Base-by-base conservation (phyloP, 2,113 vertebrate species). In the Hyaena hyaena region DNA sequence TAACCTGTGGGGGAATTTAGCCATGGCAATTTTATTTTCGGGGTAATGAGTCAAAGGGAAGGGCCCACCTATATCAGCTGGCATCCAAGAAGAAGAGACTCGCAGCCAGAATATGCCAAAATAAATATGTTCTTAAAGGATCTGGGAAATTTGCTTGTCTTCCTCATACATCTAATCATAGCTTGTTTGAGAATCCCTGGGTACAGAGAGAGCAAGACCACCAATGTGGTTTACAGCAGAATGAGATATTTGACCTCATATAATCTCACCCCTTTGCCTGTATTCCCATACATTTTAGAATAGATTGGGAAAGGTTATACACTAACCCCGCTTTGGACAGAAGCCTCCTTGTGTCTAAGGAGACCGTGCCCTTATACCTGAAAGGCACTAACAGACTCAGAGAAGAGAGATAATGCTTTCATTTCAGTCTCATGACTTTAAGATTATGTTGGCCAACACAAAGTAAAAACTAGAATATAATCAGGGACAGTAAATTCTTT, bases 1-100 rank as follows among this genome's bases (percentile, higher is more conserved):
- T 96, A 88, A 95, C 80, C 87, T 85, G 43, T 50, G 28, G 84
- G 87, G 80, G 68, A 71, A 94, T 80, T 90, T 79, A 96, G 68
- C 74, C 26, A 31, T 65, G 39, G 19, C 15, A 24, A 35, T 93
- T 79, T 95, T 86, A 69, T 96, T 95, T 90, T 88, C 53, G 85
- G 81, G 80, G 48, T 63, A 80, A 86, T 83, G 90, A 94, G 66
- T 95, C 88, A 79, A 66, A 93, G 33, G 17, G 10, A 97, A 95
- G 76, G 61, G 10, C n/a, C 19, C 17, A 58, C 23, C 48, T 73
- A 84, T 43, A 23, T 68, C 2, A 0, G 73, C 11, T 43, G 65
- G n/a, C 88, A 94, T 58, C 23, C 12, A 84, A 4, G 9, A 35
- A 90, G 17, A 35, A 95, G 58, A 58, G 15, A 65, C 8, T 8